Percentiles rank a stretch among this genome's conserved stretches.
These are phyloP conservation scores for Megaceryle torquata DNA, from an alignment of 2,113 vertebrate species.

Conservation along the genomic window DNA sequence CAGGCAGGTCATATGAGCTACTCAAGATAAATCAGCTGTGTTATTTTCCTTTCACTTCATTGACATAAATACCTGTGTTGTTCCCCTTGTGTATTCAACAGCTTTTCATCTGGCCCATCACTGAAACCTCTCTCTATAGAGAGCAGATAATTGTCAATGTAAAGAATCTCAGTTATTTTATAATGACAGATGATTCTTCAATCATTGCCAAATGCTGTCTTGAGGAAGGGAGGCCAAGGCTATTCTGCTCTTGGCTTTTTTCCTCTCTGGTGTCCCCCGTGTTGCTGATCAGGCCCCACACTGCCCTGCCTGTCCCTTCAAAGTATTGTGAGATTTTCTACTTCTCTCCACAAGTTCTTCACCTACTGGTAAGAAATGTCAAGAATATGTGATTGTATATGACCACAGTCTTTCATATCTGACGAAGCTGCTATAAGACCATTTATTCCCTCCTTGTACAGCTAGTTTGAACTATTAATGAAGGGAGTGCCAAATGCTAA, in stretches of 20 bases:
- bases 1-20: neutral
- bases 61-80: neutral
- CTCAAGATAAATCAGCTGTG: neutral
- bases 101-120: neutral
- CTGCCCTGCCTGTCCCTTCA: neutral
- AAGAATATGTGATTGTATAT: neutral
- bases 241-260: neutral
- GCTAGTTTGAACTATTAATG: neutral
- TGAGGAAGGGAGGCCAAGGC: neutral
- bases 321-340: neutral
- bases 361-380: neutral
- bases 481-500: neutral
- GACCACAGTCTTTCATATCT: neutral
- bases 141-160: neutral
- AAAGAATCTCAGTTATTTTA: neutral
- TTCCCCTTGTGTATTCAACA: neutral
- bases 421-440: neutral
- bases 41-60: neutral
- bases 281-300: neutral
- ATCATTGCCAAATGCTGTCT: neutral
- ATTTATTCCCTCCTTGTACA: neutral
- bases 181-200: neutral
- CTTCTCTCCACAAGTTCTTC: neutral
- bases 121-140: neutral
- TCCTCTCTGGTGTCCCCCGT: neutral